Evolutionary conservation across 2,113 vertebrate genomes (phyloP), one percentile per base, ranked within the genome.

Genomic region (Spilogale gracilis): DNA sequence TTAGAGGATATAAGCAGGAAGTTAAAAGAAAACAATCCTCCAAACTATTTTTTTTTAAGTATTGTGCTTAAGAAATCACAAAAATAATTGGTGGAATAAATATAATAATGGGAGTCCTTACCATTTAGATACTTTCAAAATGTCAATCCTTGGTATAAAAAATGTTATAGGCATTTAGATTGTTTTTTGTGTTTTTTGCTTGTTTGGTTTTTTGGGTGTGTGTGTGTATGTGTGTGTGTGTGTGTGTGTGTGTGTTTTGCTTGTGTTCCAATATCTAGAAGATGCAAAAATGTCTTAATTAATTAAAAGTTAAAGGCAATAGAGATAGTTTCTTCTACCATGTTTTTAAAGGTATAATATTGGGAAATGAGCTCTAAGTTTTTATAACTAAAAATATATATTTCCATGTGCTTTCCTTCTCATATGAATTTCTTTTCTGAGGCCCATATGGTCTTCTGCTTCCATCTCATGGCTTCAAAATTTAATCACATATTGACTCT

Each of bases 401-500:
- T 54, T 92, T 20, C 45, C 3, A 58, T 91, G 76, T 92, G 48
- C 20, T 95, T 43, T 95, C 3, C n/a, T 90, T 95, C 71, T 61
- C 78, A 63, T 43, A 12, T 63, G 88, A 76, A 5, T 95, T 96
- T 61, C 82, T 76, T 95, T 96, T 58, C 45, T 89, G 67, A 85
- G 92, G 65, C 69, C 27, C 93, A 91, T 92, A 95, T 95, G 86
- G 80, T 95, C 93, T 94, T 90, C 86, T 95, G 58, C 94, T 93
- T 96, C 52, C 54, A 69, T 94, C 67, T 94, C 81, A 91, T 93
- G 67, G 71, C 32, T 97, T 97, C 80, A 92, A 90, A 90, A 91
- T 96, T 97, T 94, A 98, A 95, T 97, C 96, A 95, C 73, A 61
- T 23, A 18, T 92, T 80, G 69, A 89, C 17, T 89, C 91, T 96